phyloP scores from a whole-genome alignment of 1,140 invertebrate genomes.

The Marisa cornuarietis region DNA sequence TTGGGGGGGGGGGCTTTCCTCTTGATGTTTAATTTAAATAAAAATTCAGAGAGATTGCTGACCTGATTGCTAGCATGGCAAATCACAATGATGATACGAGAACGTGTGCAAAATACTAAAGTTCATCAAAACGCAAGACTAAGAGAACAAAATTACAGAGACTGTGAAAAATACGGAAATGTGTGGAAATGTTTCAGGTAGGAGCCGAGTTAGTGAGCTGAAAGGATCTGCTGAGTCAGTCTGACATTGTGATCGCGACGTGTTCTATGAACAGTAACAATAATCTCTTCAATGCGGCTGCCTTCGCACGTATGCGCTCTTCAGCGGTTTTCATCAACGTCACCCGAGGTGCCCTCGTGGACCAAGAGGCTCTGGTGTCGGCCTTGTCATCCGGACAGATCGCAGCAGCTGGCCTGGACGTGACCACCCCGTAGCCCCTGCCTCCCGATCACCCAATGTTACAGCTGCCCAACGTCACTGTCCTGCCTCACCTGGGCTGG shows the following conservation, averaged over 20 bases:
- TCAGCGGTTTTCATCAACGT: constrained; percentile 62
- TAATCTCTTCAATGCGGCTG: constrained; percentile 52
- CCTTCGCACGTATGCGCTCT: constrained; percentile 62
- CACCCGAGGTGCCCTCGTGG: constrained; percentile 61
- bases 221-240: constrained; percentile 52
- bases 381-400: constrained; percentile 71
- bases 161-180: background rate
- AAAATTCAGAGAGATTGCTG: too few species aligned
- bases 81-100: too few species aligned
- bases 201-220: constrained; percentile 75
- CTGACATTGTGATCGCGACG: constrained; percentile 63
- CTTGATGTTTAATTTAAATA: too few species aligned
- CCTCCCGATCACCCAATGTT: constrained; percentile 82
- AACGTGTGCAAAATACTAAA: too few species aligned
- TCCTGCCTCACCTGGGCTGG: constrained; percentile 95
- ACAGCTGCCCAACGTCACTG: constrained; percentile 82
- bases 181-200: constrained; percentile 61
- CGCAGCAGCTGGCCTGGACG: constrained; percentile 89
- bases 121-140: too few species aligned
- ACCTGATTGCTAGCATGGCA: too few species aligned
- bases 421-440: constrained; percentile 92
- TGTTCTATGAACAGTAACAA: constrained; percentile 58
- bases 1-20: too few species aligned
- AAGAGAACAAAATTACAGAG: too few species aligned
- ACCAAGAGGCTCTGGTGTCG: constrained; percentile 57